These are phyloP conservation scores for Rhabdophis nuchalis DNA, from an alignment of 2,797 vertebrate genomes.

Conservation along the genomic window DNA sequence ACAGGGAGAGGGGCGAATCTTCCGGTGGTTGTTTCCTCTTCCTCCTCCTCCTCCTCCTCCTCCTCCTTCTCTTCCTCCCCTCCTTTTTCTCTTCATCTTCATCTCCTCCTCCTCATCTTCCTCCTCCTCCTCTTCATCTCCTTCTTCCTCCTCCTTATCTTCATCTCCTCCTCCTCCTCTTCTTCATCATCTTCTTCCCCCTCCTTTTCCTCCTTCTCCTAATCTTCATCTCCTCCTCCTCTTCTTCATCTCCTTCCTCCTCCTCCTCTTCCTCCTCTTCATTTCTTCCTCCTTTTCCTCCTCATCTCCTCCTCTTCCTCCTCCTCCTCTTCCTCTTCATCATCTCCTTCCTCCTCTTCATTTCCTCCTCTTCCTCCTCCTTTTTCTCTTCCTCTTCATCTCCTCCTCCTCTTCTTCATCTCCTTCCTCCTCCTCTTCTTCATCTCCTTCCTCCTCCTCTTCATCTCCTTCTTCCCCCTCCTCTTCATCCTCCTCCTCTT, in stretches of 20 bases:
- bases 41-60: rapidly evolving
- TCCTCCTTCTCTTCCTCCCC: rapidly evolving
- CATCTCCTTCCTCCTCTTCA: rapidly evolving
- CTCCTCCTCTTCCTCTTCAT: rapidly evolving
- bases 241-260: rapidly evolving
- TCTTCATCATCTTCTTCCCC: rapidly evolving
- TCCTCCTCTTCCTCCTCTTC: rapidly evolving
- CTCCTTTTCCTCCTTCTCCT: rapidly evolving
- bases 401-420: rapidly evolving
- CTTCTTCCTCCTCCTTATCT: rapidly evolving
- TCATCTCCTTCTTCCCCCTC: rapidly evolving
- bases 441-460: rapidly evolving
- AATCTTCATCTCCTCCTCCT: rapidly evolving
- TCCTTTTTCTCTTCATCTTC: rapidly evolving
- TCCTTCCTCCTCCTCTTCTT: rapidly evolving
- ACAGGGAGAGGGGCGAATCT: neutral
- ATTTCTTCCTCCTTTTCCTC: too few relatives aligned
- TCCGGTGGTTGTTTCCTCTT: neutral
- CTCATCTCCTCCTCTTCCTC: too few relatives aligned
- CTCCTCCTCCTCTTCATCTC: rapidly evolving
- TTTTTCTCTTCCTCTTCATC: neutral
- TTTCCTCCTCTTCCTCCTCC: rapidly evolving
- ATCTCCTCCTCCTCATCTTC: rapidly evolving
- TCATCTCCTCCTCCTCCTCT: rapidly evolving
- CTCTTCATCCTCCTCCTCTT: too few relatives aligned